Evolutionary conservation across 1,140 invertebrate species (phyloP), one percentile per base, ranked within the genome.

Genomic region (Latrodectus geometricus): DNA sequence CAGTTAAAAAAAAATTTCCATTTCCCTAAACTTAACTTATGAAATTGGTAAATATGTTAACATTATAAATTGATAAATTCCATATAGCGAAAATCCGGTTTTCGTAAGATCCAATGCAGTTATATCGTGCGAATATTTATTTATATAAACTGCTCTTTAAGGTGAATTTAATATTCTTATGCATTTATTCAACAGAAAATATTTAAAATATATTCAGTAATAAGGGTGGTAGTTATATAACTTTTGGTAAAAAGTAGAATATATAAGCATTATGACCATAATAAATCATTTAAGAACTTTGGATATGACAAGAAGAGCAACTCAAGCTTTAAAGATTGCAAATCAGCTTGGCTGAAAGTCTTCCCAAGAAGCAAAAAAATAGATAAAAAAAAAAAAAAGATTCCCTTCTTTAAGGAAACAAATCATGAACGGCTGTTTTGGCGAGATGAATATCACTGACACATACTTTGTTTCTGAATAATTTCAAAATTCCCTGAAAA

Each of bases 381-480:
- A 76, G 12, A 12, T 8, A 4, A 12, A 5, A 15, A 76, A 75
- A 56, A 54, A 11, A 35, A 21, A 52, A n/a, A 9, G 21, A 12
- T 9, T 21, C 3, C 74, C 52, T 20, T 12, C 50, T 17, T 49
- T 11, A 52, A 17, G 21, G 8, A 50, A 80, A 80, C 77, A 65
- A 80, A 80, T 80, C 77, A 80, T 80, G 77, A 80, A 15, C 77
- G 77, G 77, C 77, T 80, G 77, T 70, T 52, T 17, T 69, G 77
- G 15, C 48, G 69, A 80, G 77, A 80, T 80, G 77, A 70, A 80
- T 80, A 80, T 70, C 66, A 80, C 49, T 66, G 35, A 23, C 17
- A 20, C 66, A 23, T 80, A 80, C 77, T 80, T 70, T 54, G 77
- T 80, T 69, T 52, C 76, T 69, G 77, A 80, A 70, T 70, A 80